phyloP scores from a whole-genome alignment of 2,888 invertebrate species.

The Drosophila diplacantha region DNA sequence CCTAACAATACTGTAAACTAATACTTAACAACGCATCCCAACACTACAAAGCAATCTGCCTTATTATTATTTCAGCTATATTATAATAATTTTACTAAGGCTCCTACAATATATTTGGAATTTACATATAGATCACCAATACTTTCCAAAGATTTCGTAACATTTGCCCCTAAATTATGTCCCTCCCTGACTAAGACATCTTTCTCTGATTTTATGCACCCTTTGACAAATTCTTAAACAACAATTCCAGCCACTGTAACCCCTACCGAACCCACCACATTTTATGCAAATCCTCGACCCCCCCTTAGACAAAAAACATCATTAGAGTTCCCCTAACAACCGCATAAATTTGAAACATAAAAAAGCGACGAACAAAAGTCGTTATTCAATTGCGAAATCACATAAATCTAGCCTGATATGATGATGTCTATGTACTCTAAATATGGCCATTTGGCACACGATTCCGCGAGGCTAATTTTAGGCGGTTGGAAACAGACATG shows the following conservation, averaged over 20 bases:
- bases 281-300: conserved; percentile 26
- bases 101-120: no score
- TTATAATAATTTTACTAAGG: no score
- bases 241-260: conserved; percentile 13
- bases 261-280: not conserved
- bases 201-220: conserved; percentile 6
- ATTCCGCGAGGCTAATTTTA: conserved; percentile 45
- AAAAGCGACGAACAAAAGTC: conserved; percentile 27
- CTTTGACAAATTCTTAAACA: not conserved
- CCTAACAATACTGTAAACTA: no score
- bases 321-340: conserved; percentile 61
- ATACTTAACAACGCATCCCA: no score
- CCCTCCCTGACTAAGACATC: not conserved
- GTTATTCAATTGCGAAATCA: conserved; percentile 45
- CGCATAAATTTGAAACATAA: conserved; percentile 66
- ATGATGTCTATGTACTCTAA: conserved; percentile 23
- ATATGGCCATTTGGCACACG: conserved; percentile 67
- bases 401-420: conserved; percentile 30
- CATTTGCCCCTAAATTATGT: not conserved
- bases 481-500: conserved; percentile 32
- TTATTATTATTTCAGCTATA: no score
- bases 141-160: not conserved
- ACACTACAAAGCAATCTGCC: no score
- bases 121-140: no score
- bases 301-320: conserved; percentile 30